These are phyloP conservation scores for Bombus waltoni DNA, from an alignment of 1,140 invertebrate species.

Conservation along the genomic window DNA sequence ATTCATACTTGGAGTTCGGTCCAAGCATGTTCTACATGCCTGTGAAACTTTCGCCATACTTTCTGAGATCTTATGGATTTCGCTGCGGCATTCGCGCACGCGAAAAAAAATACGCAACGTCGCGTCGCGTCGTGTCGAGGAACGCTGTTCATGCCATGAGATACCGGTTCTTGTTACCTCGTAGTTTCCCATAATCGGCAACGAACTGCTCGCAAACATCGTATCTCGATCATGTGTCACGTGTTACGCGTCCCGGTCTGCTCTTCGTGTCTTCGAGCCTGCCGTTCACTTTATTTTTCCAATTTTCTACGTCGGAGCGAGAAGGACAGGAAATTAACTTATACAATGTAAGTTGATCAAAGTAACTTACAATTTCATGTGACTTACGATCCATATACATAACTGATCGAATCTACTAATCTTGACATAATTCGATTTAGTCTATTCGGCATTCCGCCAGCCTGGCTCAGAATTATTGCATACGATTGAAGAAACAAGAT, in stretches of 20 bases:
- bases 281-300: conserved; percentile 38
- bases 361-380: conserved; percentile 19
- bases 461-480: conserved; percentile 3
- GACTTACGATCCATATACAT: neutral
- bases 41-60: conserved; percentile 34
- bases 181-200: conserved; percentile 48
- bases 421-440: neutral
- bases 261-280: conserved; percentile 17
- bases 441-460: no score
- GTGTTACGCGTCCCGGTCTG: conserved; percentile 44
- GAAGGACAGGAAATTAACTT: conserved; percentile 26
- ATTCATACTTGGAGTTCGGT: conserved; percentile 10
- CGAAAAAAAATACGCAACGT: conserved; percentile 8
- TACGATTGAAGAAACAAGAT: conserved; percentile 13
- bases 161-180: conserved; percentile 11
- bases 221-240: conserved; percentile 44
- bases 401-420: conserved; percentile 17
- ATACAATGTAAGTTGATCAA: conserved; percentile 6
- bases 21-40: conserved; percentile 25
- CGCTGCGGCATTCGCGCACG: neutral
- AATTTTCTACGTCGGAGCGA: conserved; percentile 31
- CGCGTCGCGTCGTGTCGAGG: neutral
- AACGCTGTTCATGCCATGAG: conserved; percentile 4
- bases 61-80: conserved; percentile 13
- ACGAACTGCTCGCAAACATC: conserved; percentile 39